These are phyloP conservation scores for Chiridota heheva DNA, from an alignment of 35 echinoderm and acorn worm species.

Conservation along the genomic window DNA sequence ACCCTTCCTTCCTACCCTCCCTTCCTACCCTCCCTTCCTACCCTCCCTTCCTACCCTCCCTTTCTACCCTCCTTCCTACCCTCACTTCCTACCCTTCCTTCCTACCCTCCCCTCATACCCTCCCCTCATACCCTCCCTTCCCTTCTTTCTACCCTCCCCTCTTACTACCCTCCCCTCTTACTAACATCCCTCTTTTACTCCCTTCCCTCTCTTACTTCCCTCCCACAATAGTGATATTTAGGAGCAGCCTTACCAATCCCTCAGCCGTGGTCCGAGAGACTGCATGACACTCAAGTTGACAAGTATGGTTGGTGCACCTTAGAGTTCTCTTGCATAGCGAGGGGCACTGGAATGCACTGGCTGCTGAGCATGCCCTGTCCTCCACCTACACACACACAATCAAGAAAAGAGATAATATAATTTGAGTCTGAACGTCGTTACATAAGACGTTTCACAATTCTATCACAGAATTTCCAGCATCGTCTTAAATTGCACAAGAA, in stretches of 20 bases:
- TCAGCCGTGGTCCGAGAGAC: conserved; percentile 33
- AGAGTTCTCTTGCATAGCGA: conserved; percentile 54
- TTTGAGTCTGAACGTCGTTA: too few species aligned
- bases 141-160: too few species aligned
- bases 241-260: neutral
- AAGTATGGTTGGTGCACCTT: conserved; percentile 72
- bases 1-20: too few species aligned
- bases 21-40: too few species aligned
- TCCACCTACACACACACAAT: conserved; percentile 23
- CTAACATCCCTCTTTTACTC: neutral
- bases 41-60: too few species aligned
- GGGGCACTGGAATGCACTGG: conserved; percentile 62
- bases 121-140: too few species aligned
- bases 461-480: neutral
- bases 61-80: too few species aligned
- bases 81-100: too few species aligned
- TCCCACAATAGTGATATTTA: neutral
- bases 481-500: neutral
- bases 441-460: too few species aligned
- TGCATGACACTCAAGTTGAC: conserved; percentile 69
- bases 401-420: neutral
- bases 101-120: too few species aligned
- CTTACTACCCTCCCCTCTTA: neutral
- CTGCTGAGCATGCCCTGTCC: conserved; percentile 55
- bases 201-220: neutral